Evolutionary conservation across 2,113 vertebrate species (phyloP), one percentile per base, ranked within the genome.

Genomic region (Rhizomys pruinosus): DNA sequence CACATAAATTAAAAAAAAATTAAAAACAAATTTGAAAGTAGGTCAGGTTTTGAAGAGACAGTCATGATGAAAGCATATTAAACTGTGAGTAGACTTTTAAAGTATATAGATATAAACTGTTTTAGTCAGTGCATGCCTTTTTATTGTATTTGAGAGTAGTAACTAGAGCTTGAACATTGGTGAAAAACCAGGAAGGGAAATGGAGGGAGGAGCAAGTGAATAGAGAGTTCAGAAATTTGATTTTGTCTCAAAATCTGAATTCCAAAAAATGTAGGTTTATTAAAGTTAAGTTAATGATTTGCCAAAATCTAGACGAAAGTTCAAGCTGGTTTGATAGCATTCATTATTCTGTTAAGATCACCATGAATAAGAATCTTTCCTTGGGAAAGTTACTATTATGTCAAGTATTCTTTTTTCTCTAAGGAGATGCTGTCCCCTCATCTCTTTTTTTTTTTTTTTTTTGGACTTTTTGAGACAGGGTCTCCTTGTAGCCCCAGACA

Each of bases 231-330:
- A n/a, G 42, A 52, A 79, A 37, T 79, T 59, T 72, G 20, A 66
- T 82, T 96, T 90, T 59, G 19, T 89, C 39, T 90, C 57, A 68
- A 89, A 81, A n/a, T 79, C 25, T 47, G 61, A 84, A 44, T 90
- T 87, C 29, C n/a, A 39, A 81, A 74, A 39, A 74, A 69, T 89
- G 0, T 23, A 34, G 73, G 82, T 92, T 95, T 91, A 79, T 80
- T 66, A 61, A 87, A 87, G 8, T 91, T 61, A 15, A 87, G 42
- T 77, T 73, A 47, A 57, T 76, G 52, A 32, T 71, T 90, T 88
- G 57, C 64, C 84, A 55, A 87, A 78, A 87, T 68, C 29, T 52
- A 72, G 34, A 78, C 55, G 88, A 77, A 88, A 59, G 72, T 81
- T 81, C 25, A 77, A 8, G 20, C 68, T 72, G 39, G 15, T 25